Conservation (phyloP, 2,113 vertebrate genomes). For the Rana temporaria region DNA sequence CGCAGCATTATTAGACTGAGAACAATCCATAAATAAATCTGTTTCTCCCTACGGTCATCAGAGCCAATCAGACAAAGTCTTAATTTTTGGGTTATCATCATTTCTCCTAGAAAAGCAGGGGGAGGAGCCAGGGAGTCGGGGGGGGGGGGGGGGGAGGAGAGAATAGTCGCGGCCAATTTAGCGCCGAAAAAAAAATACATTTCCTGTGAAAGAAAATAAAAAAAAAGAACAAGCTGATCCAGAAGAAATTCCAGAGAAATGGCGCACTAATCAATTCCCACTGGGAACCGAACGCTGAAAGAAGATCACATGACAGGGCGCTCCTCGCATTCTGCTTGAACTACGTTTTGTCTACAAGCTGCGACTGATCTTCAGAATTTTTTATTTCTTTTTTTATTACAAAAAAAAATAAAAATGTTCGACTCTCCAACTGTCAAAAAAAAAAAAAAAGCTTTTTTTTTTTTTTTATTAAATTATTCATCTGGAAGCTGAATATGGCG, state of each 20-base stretch:
- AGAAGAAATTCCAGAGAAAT: conserved; percentile 42
- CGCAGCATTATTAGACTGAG: too few relatives aligned
- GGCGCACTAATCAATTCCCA: conserved; percentile 48
- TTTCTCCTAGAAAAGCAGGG: background rate
- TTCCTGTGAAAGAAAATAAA: conserved; percentile 16
- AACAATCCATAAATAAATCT: background rate
- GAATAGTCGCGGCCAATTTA: conserved; percentile 42
- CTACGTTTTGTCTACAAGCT: conserved; percentile 23
- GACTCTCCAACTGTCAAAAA: background rate
- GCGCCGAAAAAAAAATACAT: background rate
- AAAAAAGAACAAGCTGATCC: conserved; percentile 32
- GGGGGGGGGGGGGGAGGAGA: too few relatives aligned
- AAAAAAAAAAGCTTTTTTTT: conserved; percentile 4
- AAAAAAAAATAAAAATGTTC: background rate
- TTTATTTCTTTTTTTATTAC: background rate
- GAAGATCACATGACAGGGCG: conserved; percentile 7
- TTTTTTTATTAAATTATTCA: conserved; percentile 48
- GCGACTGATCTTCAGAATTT: background rate
- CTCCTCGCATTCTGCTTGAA: conserved; percentile 2
- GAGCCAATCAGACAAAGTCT: background rate
- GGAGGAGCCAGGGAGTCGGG: too few relatives aligned
- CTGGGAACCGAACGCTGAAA: conserved; percentile 20
- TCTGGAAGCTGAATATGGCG: conserved; percentile 13
- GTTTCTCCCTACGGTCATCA: background rate
- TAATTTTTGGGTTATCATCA: background rate